Evolutionary conservation across 1,140 invertebrate species (phyloP).

Genomic region (Hylaeus volcanicus): DNA sequence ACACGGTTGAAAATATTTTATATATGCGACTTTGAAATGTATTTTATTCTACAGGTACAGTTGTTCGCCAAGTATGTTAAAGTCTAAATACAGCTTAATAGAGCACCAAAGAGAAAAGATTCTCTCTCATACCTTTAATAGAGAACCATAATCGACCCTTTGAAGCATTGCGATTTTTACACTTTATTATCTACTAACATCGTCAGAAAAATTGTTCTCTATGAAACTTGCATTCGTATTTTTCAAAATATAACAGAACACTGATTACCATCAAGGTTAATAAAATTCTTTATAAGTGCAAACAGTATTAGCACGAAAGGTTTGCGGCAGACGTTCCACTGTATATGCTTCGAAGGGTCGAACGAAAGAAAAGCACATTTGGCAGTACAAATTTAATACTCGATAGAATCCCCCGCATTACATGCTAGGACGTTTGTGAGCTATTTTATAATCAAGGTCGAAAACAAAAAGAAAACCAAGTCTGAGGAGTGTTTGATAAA

Average conservation of each 20-base stretch:
- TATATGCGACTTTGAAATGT: neutral
- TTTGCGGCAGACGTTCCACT: too few relatives aligned
- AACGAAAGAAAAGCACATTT: constrained; percentile 45
- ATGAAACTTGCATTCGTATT: neutral
- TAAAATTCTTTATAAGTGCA: too few relatives aligned
- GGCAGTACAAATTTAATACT: constrained; percentile 66
- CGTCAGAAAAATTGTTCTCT: neutral
- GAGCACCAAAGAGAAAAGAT: constrained; percentile 64
- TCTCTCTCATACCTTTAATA: constrained; percentile 46
- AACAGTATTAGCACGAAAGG: too few relatives aligned
- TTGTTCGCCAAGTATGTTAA: neutral
- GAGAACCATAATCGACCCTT: constrained; percentile 25
- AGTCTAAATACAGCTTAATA: constrained; percentile 61
- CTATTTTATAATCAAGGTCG: constrained; percentile 30
- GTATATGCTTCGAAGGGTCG: constrained; percentile 19
- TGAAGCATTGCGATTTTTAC: constrained; percentile 20
- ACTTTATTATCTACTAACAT: neutral
- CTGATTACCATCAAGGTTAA: too few relatives aligned
- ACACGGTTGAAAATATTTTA: constrained; percentile 7
- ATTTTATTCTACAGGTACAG: constrained; percentile 11
- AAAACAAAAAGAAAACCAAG: constrained; percentile 21
- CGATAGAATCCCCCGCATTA: constrained; percentile 36
- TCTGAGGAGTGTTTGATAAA: constrained; percentile 54
- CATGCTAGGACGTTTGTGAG: constrained; percentile 33
- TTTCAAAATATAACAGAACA: neutral